Evolutionary conservation across 2,888 invertebrate species (phyloP).

Genomic region (Drosophila stalkeri): DNA sequence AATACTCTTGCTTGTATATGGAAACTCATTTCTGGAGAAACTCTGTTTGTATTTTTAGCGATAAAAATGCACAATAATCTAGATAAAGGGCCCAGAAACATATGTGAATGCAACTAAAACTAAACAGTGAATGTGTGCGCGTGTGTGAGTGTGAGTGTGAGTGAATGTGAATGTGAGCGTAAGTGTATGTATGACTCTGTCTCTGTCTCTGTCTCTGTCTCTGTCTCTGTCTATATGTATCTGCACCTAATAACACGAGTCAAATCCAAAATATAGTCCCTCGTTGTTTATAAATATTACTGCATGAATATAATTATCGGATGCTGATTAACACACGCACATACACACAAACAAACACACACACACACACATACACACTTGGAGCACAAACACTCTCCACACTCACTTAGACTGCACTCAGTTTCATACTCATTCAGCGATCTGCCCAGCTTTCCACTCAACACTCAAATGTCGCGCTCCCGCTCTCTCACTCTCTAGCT

Average conservation of each 20-base stretch:
- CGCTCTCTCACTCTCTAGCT: neutral
- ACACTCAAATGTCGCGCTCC: conserved; percentile 6
- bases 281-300: conserved; percentile 56
- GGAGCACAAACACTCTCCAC: conserved; percentile 4
- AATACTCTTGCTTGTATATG: neutral
- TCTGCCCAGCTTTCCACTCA: conserved; percentile 15
- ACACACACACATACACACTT: neutral
- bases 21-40: neutral
- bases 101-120: neutral
- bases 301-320: conserved; percentile 48
- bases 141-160: neutral
- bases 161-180: neutral
- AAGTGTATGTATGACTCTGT: neutral
- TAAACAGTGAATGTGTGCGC: neutral
- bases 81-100: neutral
- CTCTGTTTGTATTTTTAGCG: neutral
- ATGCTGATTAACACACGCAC: conserved; percentile 39
- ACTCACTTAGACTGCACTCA: neutral
- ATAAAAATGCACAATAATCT: neutral
- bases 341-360: neutral
- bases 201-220: neutral
- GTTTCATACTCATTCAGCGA: conserved; percentile 17
- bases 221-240: neutral
- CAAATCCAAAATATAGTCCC: conserved; percentile 22
- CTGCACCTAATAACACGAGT: conserved; percentile 28